Base-by-base conservation (phyloP, 2,113 vertebrate genomes). In the Rhynchopsitta pachyrhyncha region DNA sequence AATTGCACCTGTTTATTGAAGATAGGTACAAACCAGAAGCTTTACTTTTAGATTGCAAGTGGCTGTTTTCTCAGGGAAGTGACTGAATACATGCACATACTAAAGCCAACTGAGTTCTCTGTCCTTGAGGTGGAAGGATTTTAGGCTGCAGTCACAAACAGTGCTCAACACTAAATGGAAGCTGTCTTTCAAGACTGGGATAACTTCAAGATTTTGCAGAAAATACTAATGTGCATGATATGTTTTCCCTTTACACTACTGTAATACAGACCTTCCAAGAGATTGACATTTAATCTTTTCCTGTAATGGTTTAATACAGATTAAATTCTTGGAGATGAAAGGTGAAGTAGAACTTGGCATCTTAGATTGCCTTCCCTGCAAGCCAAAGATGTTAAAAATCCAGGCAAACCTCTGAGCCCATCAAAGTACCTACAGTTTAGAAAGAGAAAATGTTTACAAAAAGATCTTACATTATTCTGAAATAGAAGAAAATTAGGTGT, bases 1-100 rank as follows among this genome's bases (percentile, higher is more conserved):
- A 94, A 47, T 88, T 96, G 94, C 95, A 97, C 97, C 97, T 98
- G 96, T 97, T 97, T 94, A 29, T 92, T 77, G 76, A 33, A 88
- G 71, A 77, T 95, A 87, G 84, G 52, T 97, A 6, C 52, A 41
- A 73, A 80, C 67, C 60, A 84, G 77, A 89, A 79, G 52, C 71
- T 88, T 91, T 90, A 35, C 63, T 93, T 49, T 88, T 70, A 28
- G 59, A 28, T 94, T 92, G 53, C 83, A 59, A 82, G 67, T 84
- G 79, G 15, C 64, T 80, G 17, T 90, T 97, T 93, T 91, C 78
- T 96, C 84, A 17, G 81, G 66, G 67, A 88, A 91, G 83, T 64
- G 63, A 19, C 29, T 89, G 69, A 92, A 76, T 94, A 24, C 64
- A 44, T 67, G 81, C 76, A 82, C n/a, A 18, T 19, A 18, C 25